phyloP scores from a whole-genome alignment of 1,140 invertebrate genomes.

The Drosophila subpulchrella region DNA sequence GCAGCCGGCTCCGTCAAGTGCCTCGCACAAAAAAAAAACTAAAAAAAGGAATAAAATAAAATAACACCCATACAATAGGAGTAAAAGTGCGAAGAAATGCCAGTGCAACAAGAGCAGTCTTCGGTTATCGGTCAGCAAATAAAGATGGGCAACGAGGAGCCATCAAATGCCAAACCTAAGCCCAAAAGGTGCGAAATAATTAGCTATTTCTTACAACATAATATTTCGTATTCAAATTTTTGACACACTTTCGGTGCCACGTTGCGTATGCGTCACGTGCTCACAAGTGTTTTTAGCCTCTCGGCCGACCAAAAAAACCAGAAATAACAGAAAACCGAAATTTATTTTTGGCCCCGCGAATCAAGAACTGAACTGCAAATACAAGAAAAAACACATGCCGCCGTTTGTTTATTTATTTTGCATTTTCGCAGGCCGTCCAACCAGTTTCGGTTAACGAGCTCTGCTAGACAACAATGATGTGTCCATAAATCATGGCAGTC shows the following conservation, averaged over 20 bases:
- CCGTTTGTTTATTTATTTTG: constrained; percentile 41
- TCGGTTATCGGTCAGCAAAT: not conserved
- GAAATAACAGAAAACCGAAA: constrained; percentile 10
- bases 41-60: not conserved
- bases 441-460: constrained; percentile 53
- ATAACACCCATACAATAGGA: constrained; percentile 11
- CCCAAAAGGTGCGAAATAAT: constrained; percentile 59
- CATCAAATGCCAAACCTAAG: constrained; percentile 40
- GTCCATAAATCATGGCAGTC: constrained; percentile 36
- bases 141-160: constrained; percentile 24
- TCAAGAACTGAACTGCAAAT: constrained; percentile 30
- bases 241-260: constrained; percentile 65
- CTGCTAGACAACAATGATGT: constrained; percentile 38
- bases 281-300: constrained; percentile 1
- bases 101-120: constrained; percentile 26
- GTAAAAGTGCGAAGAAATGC: constrained; percentile 45
- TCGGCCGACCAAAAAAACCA: constrained; percentile 3
- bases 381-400: constrained; percentile 16
- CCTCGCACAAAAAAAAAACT: constrained; percentile 1
- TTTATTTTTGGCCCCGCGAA: constrained; percentile 41
- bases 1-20: constrained; percentile 9
- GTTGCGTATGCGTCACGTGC: constrained; percentile 75
- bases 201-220: constrained; percentile 34
- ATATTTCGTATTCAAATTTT: constrained; percentile 29
- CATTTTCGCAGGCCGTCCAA: constrained; percentile 46